Percentiles rank a stretch among this genome's conserved stretches.
Conservation (phyloP, 1,140 invertebrate species). For the Ceratosolen fusciceps region DNA sequence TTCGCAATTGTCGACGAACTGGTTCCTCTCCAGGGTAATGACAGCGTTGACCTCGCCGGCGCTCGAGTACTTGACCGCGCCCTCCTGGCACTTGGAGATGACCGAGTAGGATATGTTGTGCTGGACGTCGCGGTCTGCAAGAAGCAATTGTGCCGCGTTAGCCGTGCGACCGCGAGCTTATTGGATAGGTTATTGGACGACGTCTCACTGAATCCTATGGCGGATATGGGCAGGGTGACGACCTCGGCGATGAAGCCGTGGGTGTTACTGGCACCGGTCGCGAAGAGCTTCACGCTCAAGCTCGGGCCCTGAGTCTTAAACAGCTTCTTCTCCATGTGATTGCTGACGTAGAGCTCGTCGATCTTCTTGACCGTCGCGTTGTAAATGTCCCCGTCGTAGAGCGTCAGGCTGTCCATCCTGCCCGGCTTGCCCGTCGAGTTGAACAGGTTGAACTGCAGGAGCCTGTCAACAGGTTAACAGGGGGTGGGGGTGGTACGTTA, state of each 20-base stretch:
- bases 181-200: too few relatives aligned
- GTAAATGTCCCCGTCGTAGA: constrained; percentile 95
- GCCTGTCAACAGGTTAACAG: constrained; percentile 65
- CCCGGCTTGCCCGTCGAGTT: constrained; percentile 88
- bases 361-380: constrained; percentile 84
- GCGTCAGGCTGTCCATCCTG: constrained; percentile 85
- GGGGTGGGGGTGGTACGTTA: too few relatives aligned
- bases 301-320: constrained; percentile 84
- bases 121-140: constrained; percentile 87
- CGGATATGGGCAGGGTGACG: constrained; percentile 92
- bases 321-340: constrained; percentile 80
- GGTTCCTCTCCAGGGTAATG: constrained; percentile 90
- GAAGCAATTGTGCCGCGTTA: background rate
- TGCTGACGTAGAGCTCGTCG: constrained; percentile 79
- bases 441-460: constrained; percentile 94
- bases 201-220: constrained; percentile 90
- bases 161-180: background rate
- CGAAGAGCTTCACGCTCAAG: constrained; percentile 92
- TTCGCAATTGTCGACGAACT: constrained; percentile 89
- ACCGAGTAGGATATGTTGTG: constrained; percentile 92
- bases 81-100: constrained; percentile 88
- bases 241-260: constrained; percentile 99
- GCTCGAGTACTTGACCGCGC: constrained; percentile 88
- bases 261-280: constrained; percentile 91
- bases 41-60: constrained; percentile 97